Evolutionary conservation across 2,797 vertebrate genomes (phyloP).

Genomic region (Menidia menidia): DNA sequence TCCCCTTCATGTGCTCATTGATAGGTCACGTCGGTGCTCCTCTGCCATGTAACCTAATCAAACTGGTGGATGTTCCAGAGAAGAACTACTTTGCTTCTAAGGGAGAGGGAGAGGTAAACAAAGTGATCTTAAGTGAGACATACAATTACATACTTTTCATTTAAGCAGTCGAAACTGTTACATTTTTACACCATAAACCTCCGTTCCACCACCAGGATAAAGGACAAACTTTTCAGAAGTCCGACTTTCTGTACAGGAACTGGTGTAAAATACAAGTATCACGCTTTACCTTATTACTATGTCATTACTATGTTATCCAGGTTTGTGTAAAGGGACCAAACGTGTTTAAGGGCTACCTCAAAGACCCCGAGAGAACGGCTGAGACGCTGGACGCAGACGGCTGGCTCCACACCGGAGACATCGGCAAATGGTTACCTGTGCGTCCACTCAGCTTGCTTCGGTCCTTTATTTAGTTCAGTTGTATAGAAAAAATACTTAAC

Average conservation of each 20-base stretch:
- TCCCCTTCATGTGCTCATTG: constrained; percentile 5
- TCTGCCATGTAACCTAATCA: constrained; percentile 96
- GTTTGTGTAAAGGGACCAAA: constrained; percentile 98
- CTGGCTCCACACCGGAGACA: constrained; percentile 98
- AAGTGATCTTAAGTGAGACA: background rate
- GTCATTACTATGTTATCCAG: constrained; percentile 70
- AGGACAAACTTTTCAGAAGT: background rate
- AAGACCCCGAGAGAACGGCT: constrained; percentile 90
- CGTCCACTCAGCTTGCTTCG: constrained; percentile 23
- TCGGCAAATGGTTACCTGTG: constrained; percentile 95
- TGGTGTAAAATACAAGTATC: background rate
- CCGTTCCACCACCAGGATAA: background rate
- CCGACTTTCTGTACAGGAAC: background rate
- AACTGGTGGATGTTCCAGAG: constrained; percentile 93
- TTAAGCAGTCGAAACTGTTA: background rate
- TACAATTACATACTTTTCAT: background rate
- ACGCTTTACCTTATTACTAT: background rate
- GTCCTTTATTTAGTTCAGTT: no score
- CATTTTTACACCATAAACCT: background rate
- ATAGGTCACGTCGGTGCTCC: constrained; percentile 97
- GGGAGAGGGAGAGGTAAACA: constrained; percentile 94
- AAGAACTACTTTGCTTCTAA: constrained; percentile 96
- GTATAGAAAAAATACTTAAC: no score
- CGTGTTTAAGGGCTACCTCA: constrained; percentile 98
- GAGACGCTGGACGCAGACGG: constrained; percentile 92